These are phyloP conservation scores for Calephelis virginiensis DNA, from an alignment of 1,140 invertebrate genomes.

Conservation along the genomic window DNA sequence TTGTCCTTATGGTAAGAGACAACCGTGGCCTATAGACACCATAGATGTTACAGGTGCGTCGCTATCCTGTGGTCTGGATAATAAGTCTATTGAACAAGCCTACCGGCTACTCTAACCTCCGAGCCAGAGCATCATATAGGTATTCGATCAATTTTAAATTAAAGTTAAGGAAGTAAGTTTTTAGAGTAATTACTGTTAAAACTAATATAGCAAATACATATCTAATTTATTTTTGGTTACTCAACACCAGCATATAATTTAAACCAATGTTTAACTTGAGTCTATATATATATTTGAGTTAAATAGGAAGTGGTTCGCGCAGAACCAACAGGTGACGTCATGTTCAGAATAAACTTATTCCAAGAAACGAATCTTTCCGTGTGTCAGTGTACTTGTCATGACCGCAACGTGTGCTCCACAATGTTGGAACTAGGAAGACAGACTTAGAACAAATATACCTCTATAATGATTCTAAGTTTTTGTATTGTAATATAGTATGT, in stretches of 20 bases:
- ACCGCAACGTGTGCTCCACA: conserved; percentile 49
- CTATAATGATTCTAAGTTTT: no score
- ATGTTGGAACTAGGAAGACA: conserved; percentile 19
- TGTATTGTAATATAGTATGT: no score
- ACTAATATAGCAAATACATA: not conserved
- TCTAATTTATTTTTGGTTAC: not conserved
- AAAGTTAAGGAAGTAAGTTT: no score
- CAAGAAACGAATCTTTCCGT: conserved; percentile 48
- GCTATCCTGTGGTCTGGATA: no score
- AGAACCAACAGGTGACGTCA: conserved; percentile 46
- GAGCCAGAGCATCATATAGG: no score
- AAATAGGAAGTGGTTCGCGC: conserved; percentile 29
- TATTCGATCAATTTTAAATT: no score
- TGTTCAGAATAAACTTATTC: conserved; percentile 62
- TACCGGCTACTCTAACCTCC: no score
- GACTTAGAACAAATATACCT: not conserved
- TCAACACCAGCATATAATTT: not conserved
- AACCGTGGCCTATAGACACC: no score
- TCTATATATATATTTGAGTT: conserved; percentile 17
- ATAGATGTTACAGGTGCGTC: no score
- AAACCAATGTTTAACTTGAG: conserved; percentile 1
- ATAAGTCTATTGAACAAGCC: no score
- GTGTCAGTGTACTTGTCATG: conserved; percentile 56
- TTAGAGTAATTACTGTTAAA: no score
- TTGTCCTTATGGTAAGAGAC: no score